Percentiles rank a stretch among this genome's conserved stretches.
Evolutionary conservation across 2,797 vertebrate genomes (phyloP).

Genomic region (Xyrichtys novacula): DNA sequence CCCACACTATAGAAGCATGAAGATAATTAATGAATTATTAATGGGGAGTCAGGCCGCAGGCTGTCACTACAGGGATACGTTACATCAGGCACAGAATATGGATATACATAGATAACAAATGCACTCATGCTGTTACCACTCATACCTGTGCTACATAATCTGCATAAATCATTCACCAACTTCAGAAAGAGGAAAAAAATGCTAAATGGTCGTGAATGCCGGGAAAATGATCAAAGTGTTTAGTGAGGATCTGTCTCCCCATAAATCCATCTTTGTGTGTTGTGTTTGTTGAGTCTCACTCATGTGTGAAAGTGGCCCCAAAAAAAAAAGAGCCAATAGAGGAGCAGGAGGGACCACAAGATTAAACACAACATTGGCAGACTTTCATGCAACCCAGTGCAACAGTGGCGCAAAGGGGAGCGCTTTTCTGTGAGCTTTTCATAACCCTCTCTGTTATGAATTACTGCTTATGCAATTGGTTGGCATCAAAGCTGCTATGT

Average conservation of each 20-base stretch:
- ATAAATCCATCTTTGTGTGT: constrained; percentile 26
- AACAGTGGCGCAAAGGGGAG: constrained; percentile 39
- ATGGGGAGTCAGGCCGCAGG: neutral
- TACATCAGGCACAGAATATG: constrained; percentile 3
- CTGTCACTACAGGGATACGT: neutral
- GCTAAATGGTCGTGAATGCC: neutral
- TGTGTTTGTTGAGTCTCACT: constrained; percentile 8
- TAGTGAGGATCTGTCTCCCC: constrained; percentile 12
- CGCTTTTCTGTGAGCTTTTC: constrained; percentile 62
- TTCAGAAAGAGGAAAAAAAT: neutral
- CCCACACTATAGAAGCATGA: constrained; percentile 1
- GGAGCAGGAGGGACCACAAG: constrained; percentile 40
- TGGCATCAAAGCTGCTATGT: constrained; percentile 35
- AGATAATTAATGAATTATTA: constrained; percentile 7
- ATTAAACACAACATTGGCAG: constrained; percentile 66
- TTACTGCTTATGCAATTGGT: constrained; percentile 66
- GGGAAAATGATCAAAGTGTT: neutral
- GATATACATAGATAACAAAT: neutral
- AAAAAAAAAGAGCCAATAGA: constrained; percentile 20
- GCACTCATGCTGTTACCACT: neutral
- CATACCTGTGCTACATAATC: neutral
- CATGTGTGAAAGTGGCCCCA: constrained; percentile 36
- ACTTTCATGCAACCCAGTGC: constrained; percentile 60
- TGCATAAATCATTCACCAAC: neutral
- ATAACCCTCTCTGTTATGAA: constrained; percentile 54